Evolutionary conservation across 2,797 vertebrate species (phyloP), one percentile per base, ranked within the genome.

Genomic region (Gobio occitaniae): DNA sequence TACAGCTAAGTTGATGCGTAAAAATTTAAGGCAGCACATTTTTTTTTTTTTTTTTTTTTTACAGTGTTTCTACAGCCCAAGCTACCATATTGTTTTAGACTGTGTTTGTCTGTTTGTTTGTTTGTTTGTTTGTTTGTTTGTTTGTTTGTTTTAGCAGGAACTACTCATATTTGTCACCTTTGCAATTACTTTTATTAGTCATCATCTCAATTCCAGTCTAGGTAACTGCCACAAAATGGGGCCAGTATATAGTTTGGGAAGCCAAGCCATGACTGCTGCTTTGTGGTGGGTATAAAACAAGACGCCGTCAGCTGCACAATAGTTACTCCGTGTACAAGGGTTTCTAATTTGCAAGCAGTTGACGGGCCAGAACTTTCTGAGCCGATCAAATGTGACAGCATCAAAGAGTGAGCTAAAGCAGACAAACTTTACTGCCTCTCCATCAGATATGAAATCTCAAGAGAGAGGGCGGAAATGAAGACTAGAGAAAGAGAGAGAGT

Each of bases 361-460:
- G 93, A 95, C 94, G 90, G 93, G 91, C 93, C 91, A 94, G 93
- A 95, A 95, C 92, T 92, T 89, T 89, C 90, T 94, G 94, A 95
- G 90, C 91, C 90, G 90, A 95, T 94, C 88, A 90, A 90, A 95
- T 93, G 94, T 94, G 94, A 94, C 94, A 92, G 94, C 92, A 92
- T 94, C 94, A 95, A 94, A 95, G 94, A 92, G 88, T 89, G 91
- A 93, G 91, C 92, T 91, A 91, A 94, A 92, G 92, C 91, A 89
- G 93, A 94, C 93, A 93, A 95, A 95, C 93, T 93, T 89, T 88
- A 86, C 87, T 87, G 87, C 85, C 82, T 85, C 87, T 82, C 88
- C 80, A 86, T 89, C 88, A 90, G 86, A 86, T 82, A 86, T 63
- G 85, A 85, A 81, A 80, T 87, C 88, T 85, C 90, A 87, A 2